Evolutionary conservation across 2,113 vertebrate genomes (phyloP).

Genomic region (Nothobranchius kuhntae): DNA sequence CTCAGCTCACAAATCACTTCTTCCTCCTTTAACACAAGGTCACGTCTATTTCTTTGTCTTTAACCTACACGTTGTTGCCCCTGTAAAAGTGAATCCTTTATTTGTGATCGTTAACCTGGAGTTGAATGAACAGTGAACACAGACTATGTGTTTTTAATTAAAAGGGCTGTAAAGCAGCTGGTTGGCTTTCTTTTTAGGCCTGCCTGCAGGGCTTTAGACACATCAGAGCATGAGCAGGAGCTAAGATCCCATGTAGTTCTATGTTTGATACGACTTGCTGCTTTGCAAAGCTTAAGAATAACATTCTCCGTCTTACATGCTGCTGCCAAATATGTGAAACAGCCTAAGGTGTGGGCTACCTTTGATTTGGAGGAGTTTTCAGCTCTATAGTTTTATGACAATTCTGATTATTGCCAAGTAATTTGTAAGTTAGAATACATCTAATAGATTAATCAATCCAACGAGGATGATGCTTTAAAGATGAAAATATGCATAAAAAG

Average conservation of each 20-base stretch:
- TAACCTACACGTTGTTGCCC: slow-evolving; percentile 16
- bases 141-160: slow-evolving; percentile 60
- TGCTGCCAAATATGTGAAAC: background rate
- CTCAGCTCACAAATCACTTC: slow-evolving; percentile 51
- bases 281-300: background rate
- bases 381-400: background rate
- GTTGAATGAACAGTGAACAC: slow-evolving; percentile 31
- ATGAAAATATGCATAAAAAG: too few relatives aligned
- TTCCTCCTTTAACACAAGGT: slow-evolving; percentile 44
- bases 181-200: slow-evolving; percentile 11
- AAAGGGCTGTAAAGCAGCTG: slow-evolving; percentile 55
- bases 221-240: background rate
- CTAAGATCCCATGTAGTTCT: background rate
- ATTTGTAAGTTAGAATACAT: too few relatives aligned
- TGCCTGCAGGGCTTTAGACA: slow-evolving; percentile 16
- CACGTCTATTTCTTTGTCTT: slow-evolving; percentile 27
- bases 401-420: too few relatives aligned
- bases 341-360: background rate
- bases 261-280: background rate
- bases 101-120: slow-evolving; percentile 53
- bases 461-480: too few relatives aligned
- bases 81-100: slow-evolving; percentile 19
- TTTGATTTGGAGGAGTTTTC: background rate
- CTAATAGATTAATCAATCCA: too few relatives aligned
- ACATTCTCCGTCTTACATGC: background rate